Evolutionary conservation across 2,113 vertebrate genomes (phyloP), one percentile per base, ranked within the genome.

Genomic region (Oncorhynchus kisutch): DNA sequence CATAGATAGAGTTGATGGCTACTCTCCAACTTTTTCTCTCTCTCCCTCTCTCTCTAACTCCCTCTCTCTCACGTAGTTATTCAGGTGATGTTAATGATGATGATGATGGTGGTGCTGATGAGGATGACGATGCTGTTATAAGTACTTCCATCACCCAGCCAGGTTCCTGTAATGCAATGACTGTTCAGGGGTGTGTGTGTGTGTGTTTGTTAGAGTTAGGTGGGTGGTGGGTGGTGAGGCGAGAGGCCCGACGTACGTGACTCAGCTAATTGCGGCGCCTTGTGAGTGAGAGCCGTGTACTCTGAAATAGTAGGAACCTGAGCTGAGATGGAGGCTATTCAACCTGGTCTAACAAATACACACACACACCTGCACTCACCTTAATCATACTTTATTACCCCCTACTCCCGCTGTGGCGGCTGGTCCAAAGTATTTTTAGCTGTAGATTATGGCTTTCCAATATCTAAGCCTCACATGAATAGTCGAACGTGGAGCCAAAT

Each of bases 181-280:
- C 51, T 54, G 51, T 54, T 54, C 51, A 54, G 51, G 51, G 12
- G 51, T 54, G 51, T 54, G 27, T 27, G 27, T 51, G 14, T 39
- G 9, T 45, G 39, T 45, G 39, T 45, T 9, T 45, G 39, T 64
- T 51, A 67, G 70, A 25, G 59, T 8, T 62, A 31, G 73, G 29
- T 66, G 16, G 66, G n/a, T 62, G 75, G 29, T 66, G 16, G 66
- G n/a, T 62, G 75, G 29, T 45, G 39, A 45, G 39, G 8, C 39
- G 39, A 74, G 14, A 16, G 16, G 51, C 51, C 51, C 51, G 16
- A 54, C 1, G 12, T 54, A 16, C 14, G 62, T 81, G 78, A 81
- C 69, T 78, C 59, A 73, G 75, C 77, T 86, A 73, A 80, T 81
- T 80, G 77, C 49, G 49, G 75, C 0, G 68, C 45, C n/a, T 22